Percentiles rank a stretch among this genome's conserved stretches.
Conservation (phyloP, 2,797 vertebrate genomes). For the Alosa sapidissima region DNA sequence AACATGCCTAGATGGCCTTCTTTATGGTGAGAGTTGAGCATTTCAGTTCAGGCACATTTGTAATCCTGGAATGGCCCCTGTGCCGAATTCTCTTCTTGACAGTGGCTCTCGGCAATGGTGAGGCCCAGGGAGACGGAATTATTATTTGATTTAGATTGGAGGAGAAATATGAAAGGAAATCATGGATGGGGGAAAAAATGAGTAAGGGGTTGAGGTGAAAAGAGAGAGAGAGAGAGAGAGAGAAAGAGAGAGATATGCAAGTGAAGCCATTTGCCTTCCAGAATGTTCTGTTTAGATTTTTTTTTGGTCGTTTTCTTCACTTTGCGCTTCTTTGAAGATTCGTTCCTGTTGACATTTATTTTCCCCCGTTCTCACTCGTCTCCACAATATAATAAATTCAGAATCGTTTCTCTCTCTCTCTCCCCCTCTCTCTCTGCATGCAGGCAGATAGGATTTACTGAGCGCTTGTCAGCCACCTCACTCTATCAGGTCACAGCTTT, state of each 20-base stretch:
- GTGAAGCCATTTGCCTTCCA: not conserved
- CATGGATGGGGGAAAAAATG: not conserved
- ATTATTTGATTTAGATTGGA: not conserved
- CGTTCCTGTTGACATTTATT: slow-evolving; percentile 19
- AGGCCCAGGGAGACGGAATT: not conserved
- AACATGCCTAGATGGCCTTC: not conserved
- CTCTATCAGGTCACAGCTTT: not conserved
- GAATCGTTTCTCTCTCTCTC: not conserved
- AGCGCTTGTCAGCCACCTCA: not conserved
- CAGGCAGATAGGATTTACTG: not conserved
- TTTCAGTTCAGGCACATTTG: not conserved
- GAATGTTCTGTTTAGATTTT: not conserved
- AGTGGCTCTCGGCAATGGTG: not conserved
- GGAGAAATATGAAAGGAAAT: not conserved
- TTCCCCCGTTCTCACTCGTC: not conserved
- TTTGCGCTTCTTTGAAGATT: slow-evolving; percentile 7
- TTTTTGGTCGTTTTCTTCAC: not conserved
- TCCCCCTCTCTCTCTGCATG: not conserved
- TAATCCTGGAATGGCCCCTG: not conserved
- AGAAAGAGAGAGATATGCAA: not conserved
- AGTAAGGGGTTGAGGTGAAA: not conserved
- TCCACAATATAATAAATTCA: not conserved
- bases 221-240: no score
- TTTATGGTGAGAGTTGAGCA: not conserved
- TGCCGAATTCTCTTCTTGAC: not conserved